Evolutionary conservation across 2,797 vertebrate species (phyloP), one percentile per base, ranked within the genome.

Genomic region (Furcifer pardalis): DNA sequence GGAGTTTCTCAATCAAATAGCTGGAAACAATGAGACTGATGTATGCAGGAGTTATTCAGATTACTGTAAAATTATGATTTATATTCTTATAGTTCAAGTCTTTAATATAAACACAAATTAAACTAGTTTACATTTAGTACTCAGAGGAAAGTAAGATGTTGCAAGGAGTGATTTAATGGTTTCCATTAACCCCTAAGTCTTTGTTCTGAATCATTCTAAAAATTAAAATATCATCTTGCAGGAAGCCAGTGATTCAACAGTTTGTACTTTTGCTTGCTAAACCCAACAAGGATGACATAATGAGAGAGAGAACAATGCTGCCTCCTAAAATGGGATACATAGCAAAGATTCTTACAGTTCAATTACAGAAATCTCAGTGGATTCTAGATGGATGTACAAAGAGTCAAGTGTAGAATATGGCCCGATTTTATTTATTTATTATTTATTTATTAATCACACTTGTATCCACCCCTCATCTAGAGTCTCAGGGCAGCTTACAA

Each of bases 161-260:
- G 35, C 71, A 82, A 90, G 79, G 83, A 86, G 37, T 15, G 32
- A 19, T 30, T 56, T 76, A 84, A 79, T 86, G 77, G 35, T 89
- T 91, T 77, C 7, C 77, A 72, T 32, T n/a, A 88, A 84, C 23
- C 19, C 62, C 32, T 37, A 89, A 80, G 79, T 27, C 62, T 72
- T 87, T 62, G 7, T 79, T 92, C 79, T 90, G 91, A 94, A 82
- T 94, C 91, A 93, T n/a, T 81, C 35, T 0, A 0, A 85, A 83
- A 35, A 56, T 12, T 74, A 79, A 52, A 27, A 9, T 77, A 19
- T 25, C 68, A 56, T 44, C 83, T 91, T 46, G 62, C 83, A 87
- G 90, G 80, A 87, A 87, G 83, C 88, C 56, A 27, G 77, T 94
- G 91, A 92, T 86, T 92, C 89, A 92, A 83, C 84, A 80, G 73